A percentile compares a stretch with the other conserved stretches of the same genome.
These are phyloP conservation scores for Dichetophora obliterata DNA, from an alignment of 2,888 invertebrate species.

Conservation along the genomic window DNA sequence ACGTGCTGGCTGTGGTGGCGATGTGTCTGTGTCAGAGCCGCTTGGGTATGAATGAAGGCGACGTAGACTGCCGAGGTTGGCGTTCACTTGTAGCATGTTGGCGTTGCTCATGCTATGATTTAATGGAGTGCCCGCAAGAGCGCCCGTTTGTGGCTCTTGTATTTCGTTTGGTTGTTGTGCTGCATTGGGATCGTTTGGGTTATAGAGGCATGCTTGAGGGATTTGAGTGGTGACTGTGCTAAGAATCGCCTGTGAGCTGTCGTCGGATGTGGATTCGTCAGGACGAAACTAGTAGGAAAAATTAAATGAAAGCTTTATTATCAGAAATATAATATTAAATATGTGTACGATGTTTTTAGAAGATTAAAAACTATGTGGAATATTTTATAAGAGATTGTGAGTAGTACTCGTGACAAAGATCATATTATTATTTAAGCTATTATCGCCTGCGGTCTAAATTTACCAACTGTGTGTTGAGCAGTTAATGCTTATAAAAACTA, in stretches of 20 bases:
- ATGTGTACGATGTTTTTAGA: background rate
- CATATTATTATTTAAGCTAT: no score
- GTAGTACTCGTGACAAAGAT: no score
- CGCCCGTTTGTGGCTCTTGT: constrained; percentile 39
- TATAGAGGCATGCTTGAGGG: constrained; percentile 68
- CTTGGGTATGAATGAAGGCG: constrained; percentile 88
- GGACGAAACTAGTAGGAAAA: constrained; percentile 61
- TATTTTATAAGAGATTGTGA: no score
- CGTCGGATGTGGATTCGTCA: constrained; percentile 70
- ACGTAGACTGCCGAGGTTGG: constrained; percentile 74
- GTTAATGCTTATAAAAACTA: no score
- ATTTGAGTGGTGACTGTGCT: constrained; percentile 70
- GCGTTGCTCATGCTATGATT: constrained; percentile 64
- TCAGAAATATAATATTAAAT: background rate
- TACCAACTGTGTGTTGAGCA: no score
- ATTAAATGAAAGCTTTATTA: background rate
- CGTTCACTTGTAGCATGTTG: constrained; percentile 59
- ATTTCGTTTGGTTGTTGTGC: constrained; percentile 50
- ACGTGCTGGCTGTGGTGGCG: constrained; percentile 79
- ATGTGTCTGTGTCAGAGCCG: constrained; percentile 85
- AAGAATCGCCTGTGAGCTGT: constrained; percentile 69
- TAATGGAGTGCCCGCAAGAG: constrained; percentile 43
- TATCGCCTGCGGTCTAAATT: no score
- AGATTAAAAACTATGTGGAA: background rate
- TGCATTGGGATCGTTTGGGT: constrained; percentile 57